phyloP scores from a whole-genome alignment of 2,888 invertebrate genomes.

The Drosophila heteroneura region DNA sequence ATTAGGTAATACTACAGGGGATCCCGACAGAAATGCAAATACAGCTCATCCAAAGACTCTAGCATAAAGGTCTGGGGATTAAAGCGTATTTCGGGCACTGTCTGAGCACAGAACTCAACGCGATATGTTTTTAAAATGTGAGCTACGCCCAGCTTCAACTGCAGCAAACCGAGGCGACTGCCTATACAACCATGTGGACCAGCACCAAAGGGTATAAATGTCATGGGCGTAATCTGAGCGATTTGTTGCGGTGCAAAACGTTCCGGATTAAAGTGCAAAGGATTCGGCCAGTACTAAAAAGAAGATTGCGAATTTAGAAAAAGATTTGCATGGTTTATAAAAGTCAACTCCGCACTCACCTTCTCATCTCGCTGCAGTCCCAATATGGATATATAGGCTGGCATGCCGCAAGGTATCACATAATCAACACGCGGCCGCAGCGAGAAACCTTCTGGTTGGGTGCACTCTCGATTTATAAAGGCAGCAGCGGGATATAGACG shows the following conservation, averaged over 20 bases:
- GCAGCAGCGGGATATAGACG: conserved; percentile 84
- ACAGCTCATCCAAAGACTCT: conserved; percentile 77
- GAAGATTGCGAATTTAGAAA: not conserved
- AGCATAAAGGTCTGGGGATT: conserved; percentile 82
- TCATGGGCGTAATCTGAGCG: conserved; percentile 68
- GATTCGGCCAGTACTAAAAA: conserved; percentile 81
- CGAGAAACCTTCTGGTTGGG: conserved; percentile 61
- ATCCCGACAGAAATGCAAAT: conserved; percentile 65
- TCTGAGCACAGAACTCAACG: conserved; percentile 68
- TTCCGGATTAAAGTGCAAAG: conserved; percentile 80
- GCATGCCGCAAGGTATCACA: conserved; percentile 81
- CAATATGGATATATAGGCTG: conserved; percentile 81
- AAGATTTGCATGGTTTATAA: not conserved
- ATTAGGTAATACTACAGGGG: conserved; percentile 17
- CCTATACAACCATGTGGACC: conserved; percentile 84
- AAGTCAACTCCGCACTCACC: conserved; percentile 63
- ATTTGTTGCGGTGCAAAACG: conserved; percentile 71
- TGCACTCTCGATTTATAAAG: conserved; percentile 83
- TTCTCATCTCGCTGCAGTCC: conserved; percentile 82
- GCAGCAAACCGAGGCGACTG: conserved; percentile 82
- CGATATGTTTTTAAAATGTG: conserved; percentile 69
- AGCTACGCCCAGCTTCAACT: conserved; percentile 80
- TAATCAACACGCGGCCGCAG: conserved; percentile 73
- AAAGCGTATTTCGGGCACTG: conserved; percentile 74
- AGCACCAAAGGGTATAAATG: conserved; percentile 83